Percentiles rank a stretch among this genome's conserved stretches.
These are phyloP conservation scores for Brachypalpus laphriformis DNA, from an alignment of 2,888 invertebrate genomes.

Conservation along the genomic window DNA sequence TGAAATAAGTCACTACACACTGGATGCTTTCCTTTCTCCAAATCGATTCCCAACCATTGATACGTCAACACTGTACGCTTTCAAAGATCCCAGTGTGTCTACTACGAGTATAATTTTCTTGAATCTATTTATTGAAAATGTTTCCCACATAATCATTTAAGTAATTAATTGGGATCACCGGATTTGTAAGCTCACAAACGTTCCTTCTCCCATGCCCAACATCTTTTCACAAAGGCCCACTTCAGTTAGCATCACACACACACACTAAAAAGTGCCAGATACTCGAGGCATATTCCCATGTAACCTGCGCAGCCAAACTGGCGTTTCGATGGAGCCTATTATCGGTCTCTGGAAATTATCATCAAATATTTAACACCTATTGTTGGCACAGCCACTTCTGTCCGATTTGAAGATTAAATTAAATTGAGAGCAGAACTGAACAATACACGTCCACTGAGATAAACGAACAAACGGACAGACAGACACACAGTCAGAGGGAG, in stretches of 20 bases:
- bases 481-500: background rate
- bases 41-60: background rate
- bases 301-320: constrained; percentile 41
- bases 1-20: background rate
- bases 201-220: background rate
- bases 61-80: background rate
- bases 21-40: background rate
- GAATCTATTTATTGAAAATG: background rate
- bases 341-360: constrained; percentile 48
- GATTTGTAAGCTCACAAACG: background rate
- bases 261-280: background rate
- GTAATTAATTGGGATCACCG: constrained; percentile 45
- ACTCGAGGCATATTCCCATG: constrained; percentile 33
- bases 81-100: background rate
- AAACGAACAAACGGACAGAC: constrained; percentile 5
- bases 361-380: constrained; percentile 64
- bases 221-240: constrained; percentile 9
- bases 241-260: no score
- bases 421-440: constrained; percentile 45
- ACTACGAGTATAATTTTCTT: background rate
- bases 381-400: constrained; percentile 54
- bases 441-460: constrained; percentile 20
- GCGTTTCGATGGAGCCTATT: constrained; percentile 53
- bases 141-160: constrained; percentile 19
- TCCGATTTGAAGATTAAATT: constrained; percentile 46